Conservation (phyloP, 2,888 invertebrate species). For the Torymus tubicola region DNA sequence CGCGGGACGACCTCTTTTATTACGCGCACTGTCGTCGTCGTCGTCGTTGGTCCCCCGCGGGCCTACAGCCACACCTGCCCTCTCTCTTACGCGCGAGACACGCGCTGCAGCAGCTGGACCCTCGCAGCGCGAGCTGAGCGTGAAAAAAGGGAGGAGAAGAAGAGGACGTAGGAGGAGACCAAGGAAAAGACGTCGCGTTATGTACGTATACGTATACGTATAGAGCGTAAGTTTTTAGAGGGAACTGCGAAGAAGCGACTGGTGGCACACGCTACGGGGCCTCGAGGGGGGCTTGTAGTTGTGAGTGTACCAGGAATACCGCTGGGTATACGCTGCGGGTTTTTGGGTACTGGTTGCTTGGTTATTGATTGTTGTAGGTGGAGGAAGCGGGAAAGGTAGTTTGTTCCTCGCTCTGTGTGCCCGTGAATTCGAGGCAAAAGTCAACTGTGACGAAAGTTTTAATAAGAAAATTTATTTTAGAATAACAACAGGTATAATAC, state of each 20-base stretch:
- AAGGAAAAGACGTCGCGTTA: no score
- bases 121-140: constrained; percentile 21
- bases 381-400: no score
- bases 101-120: not conserved
- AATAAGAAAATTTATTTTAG: no score
- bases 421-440: no score
- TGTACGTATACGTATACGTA: no score
- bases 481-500: no score
- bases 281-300: not conserved
- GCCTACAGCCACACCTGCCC: constrained; percentile 29
- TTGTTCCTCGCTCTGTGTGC: no score
- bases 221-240: not conserved
- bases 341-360: no score
- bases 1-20: constrained; percentile 20
- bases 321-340: not conserved
- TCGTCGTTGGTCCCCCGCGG: not conserved
- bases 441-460: no score
- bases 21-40: not conserved
- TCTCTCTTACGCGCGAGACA: not conserved
- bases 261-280: not conserved
- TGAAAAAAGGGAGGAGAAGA: constrained; percentile 43
- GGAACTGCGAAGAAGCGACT: not conserved
- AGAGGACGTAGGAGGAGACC: not conserved
- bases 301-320: not conserved
- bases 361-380: no score